Evolutionary conservation across 2,888 invertebrate genomes (phyloP).

Genomic region (Molanna angustata): DNA sequence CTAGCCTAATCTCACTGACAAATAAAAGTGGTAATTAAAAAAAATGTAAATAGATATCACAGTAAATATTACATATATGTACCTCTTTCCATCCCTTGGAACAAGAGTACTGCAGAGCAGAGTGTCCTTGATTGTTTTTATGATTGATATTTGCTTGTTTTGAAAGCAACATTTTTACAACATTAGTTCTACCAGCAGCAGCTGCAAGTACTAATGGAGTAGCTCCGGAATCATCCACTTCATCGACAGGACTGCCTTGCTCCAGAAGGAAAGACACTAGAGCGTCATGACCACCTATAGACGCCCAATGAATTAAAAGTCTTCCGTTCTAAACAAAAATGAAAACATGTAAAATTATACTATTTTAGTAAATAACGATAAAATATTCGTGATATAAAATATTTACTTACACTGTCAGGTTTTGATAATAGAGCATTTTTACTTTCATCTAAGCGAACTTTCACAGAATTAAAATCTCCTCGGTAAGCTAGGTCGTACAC

Average conservation of each 20-base stretch:
- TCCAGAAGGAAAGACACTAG: slow-evolving; percentile 68
- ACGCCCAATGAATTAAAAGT: slow-evolving; percentile 76
- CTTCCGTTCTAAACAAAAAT: slow-evolving; percentile 58
- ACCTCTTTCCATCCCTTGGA: slow-evolving; percentile 79
- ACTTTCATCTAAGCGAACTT: slow-evolving; percentile 59
- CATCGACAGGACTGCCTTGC: slow-evolving; percentile 64
- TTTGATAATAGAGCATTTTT: slow-evolving; percentile 34
- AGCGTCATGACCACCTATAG: slow-evolving; percentile 72
- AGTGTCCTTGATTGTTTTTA: slow-evolving; percentile 70
- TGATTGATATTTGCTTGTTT: slow-evolving; percentile 73
- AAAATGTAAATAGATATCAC: too few relatives aligned
- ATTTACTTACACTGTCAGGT: slow-evolving; percentile 21
- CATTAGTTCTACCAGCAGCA: slow-evolving; percentile 70
- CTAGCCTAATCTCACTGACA: too few relatives aligned
- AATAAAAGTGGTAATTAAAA: too few relatives aligned
- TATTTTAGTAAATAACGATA: background rate
- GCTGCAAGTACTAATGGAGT: slow-evolving; percentile 78
- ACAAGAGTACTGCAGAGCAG: slow-evolving; percentile 80
- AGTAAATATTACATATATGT: too few relatives aligned
- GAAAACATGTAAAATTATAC: background rate
- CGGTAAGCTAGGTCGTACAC: slow-evolving; percentile 67
- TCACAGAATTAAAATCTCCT: slow-evolving; percentile 67
- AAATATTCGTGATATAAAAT: background rate
- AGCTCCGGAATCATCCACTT: slow-evolving; percentile 70
- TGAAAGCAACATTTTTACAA: slow-evolving; percentile 63